phyloP scores from a whole-genome alignment of 2,113 vertebrate species.

The Bothrops jararaca region DNA sequence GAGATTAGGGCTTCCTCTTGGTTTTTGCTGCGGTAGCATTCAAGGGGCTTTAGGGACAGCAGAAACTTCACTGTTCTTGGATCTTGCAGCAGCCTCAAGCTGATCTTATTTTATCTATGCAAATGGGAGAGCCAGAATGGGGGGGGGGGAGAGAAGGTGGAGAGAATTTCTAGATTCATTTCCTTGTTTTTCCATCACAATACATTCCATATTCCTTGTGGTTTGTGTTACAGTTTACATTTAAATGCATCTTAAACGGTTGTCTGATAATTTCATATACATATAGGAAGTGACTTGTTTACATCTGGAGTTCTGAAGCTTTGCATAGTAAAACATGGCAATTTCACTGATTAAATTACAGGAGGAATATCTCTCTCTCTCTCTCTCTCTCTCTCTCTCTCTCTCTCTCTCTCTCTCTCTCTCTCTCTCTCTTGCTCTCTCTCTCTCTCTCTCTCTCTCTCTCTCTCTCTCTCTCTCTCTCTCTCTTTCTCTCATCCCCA shows the following conservation, averaged over 20 bases:
- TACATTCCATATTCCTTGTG: neutral
- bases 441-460: neutral
- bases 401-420: neutral
- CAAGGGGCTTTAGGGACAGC: neutral
- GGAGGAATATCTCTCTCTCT: neutral
- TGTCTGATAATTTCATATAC: neutral
- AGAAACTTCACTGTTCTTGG: neutral
- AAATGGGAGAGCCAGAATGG: neutral
- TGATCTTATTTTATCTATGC: neutral
- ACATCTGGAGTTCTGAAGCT: neutral
- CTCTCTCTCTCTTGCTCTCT: neutral
- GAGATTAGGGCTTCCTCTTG: neutral
- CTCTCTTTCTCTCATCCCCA: neutral
- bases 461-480: neutral
- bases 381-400: neutral
- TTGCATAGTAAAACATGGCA: neutral
- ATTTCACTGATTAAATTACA: neutral
- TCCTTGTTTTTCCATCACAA: neutral
- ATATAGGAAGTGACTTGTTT: neutral
- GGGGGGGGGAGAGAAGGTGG: too few relatives aligned
- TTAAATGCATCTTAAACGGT: neutral
- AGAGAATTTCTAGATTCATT: neutral
- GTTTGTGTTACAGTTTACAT: neutral
- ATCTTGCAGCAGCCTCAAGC: neutral
- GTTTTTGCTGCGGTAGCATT: neutral